Conservation (phyloP, 2,797 vertebrate genomes). For the Cetoscarus ocellatus region DNA sequence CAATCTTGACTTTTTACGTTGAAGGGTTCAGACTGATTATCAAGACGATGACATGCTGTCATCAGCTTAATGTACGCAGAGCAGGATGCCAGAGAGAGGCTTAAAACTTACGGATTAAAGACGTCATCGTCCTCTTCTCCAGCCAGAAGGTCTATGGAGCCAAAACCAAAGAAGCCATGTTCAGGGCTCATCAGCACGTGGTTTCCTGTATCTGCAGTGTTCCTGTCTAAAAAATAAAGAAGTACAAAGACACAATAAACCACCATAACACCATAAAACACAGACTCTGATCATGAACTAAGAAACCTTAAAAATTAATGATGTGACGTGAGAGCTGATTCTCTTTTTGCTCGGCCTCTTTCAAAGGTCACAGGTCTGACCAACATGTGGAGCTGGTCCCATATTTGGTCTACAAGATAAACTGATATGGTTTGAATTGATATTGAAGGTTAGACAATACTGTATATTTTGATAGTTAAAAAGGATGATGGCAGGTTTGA, state of each 20-base stretch:
- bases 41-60: background rate
- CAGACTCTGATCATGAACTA: too few relatives aligned
- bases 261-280: background rate
- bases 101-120: constrained; percentile 85
- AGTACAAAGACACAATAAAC: background rate
- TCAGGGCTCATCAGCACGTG: constrained; percentile 81
- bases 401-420: too few relatives aligned
- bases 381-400: too few relatives aligned
- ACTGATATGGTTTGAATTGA: too few relatives aligned
- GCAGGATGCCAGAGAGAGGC: background rate
- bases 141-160: constrained; percentile 72
- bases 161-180: constrained; percentile 82
- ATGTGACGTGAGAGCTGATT: too few relatives aligned
- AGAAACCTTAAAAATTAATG: too few relatives aligned
- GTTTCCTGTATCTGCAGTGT: constrained; percentile 23
- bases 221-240: constrained; percentile 68
- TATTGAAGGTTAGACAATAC: too few relatives aligned
- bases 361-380: too few relatives aligned
- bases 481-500: too few relatives aligned
- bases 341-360: too few relatives aligned
- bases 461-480: too few relatives aligned
- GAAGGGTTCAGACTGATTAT: background rate
- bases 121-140: constrained; percentile 80
- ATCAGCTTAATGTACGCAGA: background rate
- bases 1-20: too few relatives aligned